A percentile compares a stretch with the other conserved stretches of the same genome.
Evolutionary conservation across 2,113 vertebrate species (phyloP).

Genomic region (Pithys albifrons): DNA sequence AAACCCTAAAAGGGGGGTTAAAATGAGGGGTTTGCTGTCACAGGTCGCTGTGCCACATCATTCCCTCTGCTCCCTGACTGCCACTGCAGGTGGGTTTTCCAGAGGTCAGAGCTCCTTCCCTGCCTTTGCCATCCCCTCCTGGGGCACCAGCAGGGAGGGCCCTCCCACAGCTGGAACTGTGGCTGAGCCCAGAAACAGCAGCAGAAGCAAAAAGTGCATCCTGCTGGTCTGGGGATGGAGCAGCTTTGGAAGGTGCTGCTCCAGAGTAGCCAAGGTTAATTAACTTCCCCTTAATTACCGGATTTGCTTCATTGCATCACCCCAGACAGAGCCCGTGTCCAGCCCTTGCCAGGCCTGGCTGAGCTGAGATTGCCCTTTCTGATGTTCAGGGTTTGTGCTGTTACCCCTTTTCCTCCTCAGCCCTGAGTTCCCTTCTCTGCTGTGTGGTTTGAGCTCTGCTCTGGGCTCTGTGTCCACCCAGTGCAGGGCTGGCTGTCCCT

Average conservation of each 20-base stretch:
- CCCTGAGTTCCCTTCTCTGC: not conserved
- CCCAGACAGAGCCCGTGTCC: not conserved
- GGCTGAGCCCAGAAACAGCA: not conserved
- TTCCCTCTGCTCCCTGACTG: not conserved
- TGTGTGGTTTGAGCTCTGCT: not conserved
- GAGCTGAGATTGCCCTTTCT: not conserved
- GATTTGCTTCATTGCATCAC: not conserved
- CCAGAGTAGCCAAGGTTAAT: not conserved
- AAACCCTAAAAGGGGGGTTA: not conserved
- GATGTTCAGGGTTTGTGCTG: not conserved
- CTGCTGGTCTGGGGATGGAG: not conserved
- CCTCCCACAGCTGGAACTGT: not conserved
- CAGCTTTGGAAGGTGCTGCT: not conserved
- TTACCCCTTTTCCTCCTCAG: not conserved
- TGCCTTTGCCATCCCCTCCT: not conserved
- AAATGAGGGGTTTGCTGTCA: not conserved
- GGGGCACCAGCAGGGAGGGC: not conserved
- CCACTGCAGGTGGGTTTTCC: not conserved
- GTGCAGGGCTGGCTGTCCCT: not conserved
- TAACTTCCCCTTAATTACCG: not conserved
- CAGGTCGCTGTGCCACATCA: fast-evolving
- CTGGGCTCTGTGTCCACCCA: not conserved
- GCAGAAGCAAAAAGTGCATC: not conserved
- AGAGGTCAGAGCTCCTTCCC: not conserved
- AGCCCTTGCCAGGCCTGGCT: not conserved